phyloP scores from a whole-genome alignment of 2,113 vertebrate genomes.

The Rhegmatorhina hoffmannsi region DNA sequence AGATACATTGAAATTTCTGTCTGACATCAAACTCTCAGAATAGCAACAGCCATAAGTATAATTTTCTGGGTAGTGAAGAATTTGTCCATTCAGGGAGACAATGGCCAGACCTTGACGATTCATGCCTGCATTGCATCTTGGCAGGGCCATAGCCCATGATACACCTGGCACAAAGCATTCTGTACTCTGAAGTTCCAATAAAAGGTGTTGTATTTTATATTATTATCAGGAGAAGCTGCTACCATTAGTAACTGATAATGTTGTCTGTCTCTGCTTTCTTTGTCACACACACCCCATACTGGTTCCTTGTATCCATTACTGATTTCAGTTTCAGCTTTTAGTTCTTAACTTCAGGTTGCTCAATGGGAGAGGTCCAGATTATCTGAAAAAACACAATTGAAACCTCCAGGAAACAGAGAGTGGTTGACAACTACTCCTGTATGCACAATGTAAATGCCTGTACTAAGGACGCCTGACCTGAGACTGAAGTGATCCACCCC shows the following conservation, averaged over 20 bases:
- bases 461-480: neutral
- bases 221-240: neutral
- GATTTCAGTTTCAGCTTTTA: neutral
- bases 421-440: neutral
- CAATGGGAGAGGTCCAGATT: neutral
- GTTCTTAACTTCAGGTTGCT: neutral
- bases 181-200: neutral
- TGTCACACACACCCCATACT: neutral
- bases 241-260: neutral
- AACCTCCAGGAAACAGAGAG: neutral
- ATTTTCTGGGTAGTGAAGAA: neutral
- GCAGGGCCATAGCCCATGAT: neutral
- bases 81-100: neutral
- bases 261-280: neutral
- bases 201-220: neutral
- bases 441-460: neutral
- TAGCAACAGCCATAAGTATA: neutral
- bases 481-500: neutral
- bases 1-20: neutral
- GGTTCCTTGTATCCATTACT: neutral
- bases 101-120: neutral
- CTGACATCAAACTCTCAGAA: neutral
- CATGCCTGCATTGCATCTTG: neutral
- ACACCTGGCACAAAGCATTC: neutral
- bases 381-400: neutral